Evolutionary conservation across 2,797 vertebrate genomes (phyloP).

Genomic region (Ctenopoma multispine): DNA sequence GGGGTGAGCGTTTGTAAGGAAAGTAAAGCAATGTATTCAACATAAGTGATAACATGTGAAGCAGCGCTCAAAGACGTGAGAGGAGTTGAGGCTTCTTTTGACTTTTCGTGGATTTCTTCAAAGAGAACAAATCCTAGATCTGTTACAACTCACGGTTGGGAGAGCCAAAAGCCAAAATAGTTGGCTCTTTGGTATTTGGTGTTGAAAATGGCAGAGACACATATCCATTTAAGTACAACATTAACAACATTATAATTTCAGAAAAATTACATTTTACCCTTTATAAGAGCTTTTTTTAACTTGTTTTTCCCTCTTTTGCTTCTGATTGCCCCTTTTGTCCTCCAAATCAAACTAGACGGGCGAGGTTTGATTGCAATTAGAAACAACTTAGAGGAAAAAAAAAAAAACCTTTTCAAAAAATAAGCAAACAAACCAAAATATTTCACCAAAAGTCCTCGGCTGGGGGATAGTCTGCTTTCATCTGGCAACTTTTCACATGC

Average conservation of each 20-base stretch:
- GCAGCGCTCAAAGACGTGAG: constrained; percentile 45
- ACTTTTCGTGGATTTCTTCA: constrained; percentile 19
- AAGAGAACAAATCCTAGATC: constrained; percentile 40
- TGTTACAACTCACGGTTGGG: constrained; percentile 19
- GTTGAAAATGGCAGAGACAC: constrained; percentile 73
- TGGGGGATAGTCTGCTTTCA: constrained; percentile 38
- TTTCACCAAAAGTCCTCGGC: constrained; percentile 33
- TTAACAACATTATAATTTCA: constrained; percentile 72
- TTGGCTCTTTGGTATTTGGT: constrained; percentile 77
- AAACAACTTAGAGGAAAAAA: constrained; percentile 51
- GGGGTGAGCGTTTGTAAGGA: constrained; percentile 21
- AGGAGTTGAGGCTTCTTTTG: constrained; percentile 52
- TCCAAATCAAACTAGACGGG: constrained; percentile 49
- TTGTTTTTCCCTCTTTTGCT: constrained; percentile 24
- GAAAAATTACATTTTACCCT: constrained; percentile 68
- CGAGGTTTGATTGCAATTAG: constrained; percentile 65
- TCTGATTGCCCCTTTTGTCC: constrained; percentile 38
- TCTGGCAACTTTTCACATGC: constrained; percentile 31
- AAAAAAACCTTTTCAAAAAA: constrained; percentile 5
- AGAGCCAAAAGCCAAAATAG: constrained; percentile 66
- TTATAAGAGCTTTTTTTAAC: constrained; percentile 21
- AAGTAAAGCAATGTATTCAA: constrained; percentile 56
- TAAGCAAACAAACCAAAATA: constrained; percentile 23
- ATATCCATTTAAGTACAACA: constrained; percentile 77
- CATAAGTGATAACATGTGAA: constrained; percentile 54